Conservation (phyloP, 1,140 invertebrate genomes). For the Formica selysi region DNA sequence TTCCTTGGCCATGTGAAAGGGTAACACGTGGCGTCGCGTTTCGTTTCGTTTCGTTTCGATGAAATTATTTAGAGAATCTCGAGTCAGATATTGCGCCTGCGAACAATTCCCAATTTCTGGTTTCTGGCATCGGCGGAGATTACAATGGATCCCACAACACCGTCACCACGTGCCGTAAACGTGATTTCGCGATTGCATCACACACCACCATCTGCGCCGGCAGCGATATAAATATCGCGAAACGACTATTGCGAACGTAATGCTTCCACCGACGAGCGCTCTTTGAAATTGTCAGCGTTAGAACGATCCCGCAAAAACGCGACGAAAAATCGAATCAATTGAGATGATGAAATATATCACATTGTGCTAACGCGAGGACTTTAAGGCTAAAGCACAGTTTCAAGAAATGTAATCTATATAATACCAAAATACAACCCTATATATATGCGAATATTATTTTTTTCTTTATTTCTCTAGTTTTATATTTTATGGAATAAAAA, state of each 20-base stretch:
- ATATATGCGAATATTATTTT: slow-evolving; percentile 19
- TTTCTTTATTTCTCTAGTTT: background rate
- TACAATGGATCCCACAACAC: slow-evolving; percentile 18
- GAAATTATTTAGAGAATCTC: slow-evolving; percentile 39
- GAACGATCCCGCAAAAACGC: background rate
- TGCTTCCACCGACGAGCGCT: background rate
- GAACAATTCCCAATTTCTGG: slow-evolving; percentile 17
- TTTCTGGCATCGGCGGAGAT: slow-evolving; percentile 50
- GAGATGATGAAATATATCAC: background rate
- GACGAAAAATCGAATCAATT: background rate
- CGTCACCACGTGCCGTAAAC: slow-evolving; percentile 20
- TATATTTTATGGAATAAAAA: background rate
- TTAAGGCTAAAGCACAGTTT: background rate
- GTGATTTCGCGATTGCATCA: slow-evolving; percentile 57
- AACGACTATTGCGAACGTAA: slow-evolving; percentile 33
- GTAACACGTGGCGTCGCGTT: slow-evolving; percentile 9
- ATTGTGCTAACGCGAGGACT: background rate
- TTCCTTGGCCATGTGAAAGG: slow-evolving; percentile 17
- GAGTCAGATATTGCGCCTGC: slow-evolving; percentile 3
- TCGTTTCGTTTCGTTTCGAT: background rate
- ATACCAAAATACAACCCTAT: slow-evolving; percentile 8
- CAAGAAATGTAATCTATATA: slow-evolving; percentile 7
- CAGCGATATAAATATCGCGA: slow-evolving; percentile 19
- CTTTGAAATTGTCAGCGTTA: background rate
- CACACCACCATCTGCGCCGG: background rate